phyloP scores from a whole-genome alignment of 1,140 invertebrate genomes.

The Drosophila pseudoananassae region DNA sequence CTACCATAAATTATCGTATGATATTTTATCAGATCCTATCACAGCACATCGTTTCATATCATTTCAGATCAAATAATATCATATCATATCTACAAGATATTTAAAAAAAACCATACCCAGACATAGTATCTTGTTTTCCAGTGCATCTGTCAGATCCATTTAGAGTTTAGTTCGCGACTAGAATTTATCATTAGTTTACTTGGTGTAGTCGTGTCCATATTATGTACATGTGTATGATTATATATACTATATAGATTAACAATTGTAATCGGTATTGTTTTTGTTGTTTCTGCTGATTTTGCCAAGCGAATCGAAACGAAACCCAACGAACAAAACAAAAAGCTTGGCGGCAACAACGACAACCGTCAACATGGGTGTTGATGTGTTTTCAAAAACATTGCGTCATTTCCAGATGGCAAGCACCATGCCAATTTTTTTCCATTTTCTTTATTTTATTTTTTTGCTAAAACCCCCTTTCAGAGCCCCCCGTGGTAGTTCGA shows the following conservation, averaged over 20 bases:
- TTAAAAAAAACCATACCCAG: too few relatives aligned
- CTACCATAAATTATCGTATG: too few relatives aligned
- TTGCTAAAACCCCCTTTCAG: background rate
- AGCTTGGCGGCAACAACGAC: constrained; percentile 28
- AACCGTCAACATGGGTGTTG: constrained; percentile 52
- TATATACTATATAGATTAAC: constrained; percentile 43
- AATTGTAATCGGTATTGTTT: constrained; percentile 49
- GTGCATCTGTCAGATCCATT: constrained; percentile 23
- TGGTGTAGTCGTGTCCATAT: constrained; percentile 15
- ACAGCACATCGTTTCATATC: too few relatives aligned
- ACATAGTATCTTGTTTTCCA: background rate
- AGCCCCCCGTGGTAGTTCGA: background rate
- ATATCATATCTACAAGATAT: too few relatives aligned
- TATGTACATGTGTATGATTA: constrained; percentile 23
- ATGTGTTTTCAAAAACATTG: constrained; percentile 64
- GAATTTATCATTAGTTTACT: constrained; percentile 77
- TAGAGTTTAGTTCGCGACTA: constrained; percentile 45
- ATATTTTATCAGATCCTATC: too few relatives aligned
- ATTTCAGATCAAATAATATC: too few relatives aligned
- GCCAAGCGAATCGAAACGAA: constrained; percentile 70
- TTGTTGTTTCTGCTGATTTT: constrained; percentile 52
- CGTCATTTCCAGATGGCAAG: constrained; percentile 62
- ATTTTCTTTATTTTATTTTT: background rate
- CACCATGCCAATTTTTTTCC: constrained; percentile 10
- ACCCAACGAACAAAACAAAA: constrained; percentile 68